Evolutionary conservation across 1,140 invertebrate genomes (phyloP).

Genomic region (Leptopilina clavipes): DNA sequence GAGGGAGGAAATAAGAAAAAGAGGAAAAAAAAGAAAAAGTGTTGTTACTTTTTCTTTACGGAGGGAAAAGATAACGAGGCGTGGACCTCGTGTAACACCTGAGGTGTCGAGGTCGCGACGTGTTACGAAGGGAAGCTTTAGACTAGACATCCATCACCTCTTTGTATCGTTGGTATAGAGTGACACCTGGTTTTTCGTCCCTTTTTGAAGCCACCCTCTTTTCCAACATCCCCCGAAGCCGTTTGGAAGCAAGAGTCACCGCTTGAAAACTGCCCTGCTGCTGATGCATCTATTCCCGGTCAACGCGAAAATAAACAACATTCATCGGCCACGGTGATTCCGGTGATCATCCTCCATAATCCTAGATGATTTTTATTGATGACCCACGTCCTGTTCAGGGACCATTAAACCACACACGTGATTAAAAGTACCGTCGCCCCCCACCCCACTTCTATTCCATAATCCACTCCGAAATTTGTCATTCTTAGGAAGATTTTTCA

Average conservation of each 20-base stretch:
- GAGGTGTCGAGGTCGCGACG: slow-evolving; percentile 52
- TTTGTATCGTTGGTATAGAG: slow-evolving; percentile 53
- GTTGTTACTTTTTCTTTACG: slow-evolving; percentile 42
- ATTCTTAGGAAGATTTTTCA: neutral
- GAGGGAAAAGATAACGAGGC: slow-evolving; percentile 56
- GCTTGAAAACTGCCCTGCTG: slow-evolving; percentile 41
- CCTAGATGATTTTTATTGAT: slow-evolving; percentile 57
- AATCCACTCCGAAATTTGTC: slow-evolving; percentile 3
- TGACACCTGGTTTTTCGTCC: slow-evolving; percentile 60
- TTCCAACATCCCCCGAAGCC: slow-evolving; percentile 30
- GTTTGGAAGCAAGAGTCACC: slow-evolving; percentile 40
- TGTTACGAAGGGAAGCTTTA: slow-evolving; percentile 52
- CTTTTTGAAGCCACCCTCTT: slow-evolving; percentile 53
- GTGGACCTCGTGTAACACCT: slow-evolving; percentile 60
- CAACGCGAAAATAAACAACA: slow-evolving; percentile 54
- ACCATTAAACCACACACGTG: neutral
- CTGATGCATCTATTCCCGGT: neutral
- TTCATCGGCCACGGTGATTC: slow-evolving; percentile 49
- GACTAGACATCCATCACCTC: slow-evolving; percentile 59
- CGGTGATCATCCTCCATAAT: slow-evolving; percentile 41
- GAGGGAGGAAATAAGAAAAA: neutral
- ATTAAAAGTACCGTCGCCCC: neutral
- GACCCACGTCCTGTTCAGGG: slow-evolving; percentile 35
- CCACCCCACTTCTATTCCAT: neutral
- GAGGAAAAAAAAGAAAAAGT: slow-evolving; percentile 29